Conservation (phyloP, 2,888 invertebrate genomes). For the Dioctria linearis region DNA sequence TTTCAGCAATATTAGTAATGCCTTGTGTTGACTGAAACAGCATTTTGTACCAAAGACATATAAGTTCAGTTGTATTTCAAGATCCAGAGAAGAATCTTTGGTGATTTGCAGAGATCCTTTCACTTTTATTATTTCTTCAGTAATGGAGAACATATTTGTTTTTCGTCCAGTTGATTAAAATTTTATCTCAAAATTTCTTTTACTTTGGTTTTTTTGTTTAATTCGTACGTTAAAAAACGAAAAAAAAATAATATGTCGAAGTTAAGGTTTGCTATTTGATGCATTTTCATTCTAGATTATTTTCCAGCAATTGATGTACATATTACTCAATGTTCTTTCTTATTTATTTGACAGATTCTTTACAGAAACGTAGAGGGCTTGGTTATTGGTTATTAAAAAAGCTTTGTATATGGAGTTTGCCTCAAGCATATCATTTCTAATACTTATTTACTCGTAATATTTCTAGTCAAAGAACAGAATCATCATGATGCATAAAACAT, state of each 20-base stretch:
- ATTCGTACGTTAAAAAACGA: not conserved
- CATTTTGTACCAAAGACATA: slow-evolving; percentile 15
- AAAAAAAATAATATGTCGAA: not conserved
- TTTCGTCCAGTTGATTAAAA: not conserved
- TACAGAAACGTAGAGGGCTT: too few relatives aligned
- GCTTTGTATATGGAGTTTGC: too few relatives aligned
- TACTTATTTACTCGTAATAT: too few relatives aligned
- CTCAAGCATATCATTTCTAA: too few relatives aligned
- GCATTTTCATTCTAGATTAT: not conserved
- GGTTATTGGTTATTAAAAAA: too few relatives aligned
- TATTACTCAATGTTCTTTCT: too few relatives aligned
- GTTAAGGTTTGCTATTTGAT: not conserved
- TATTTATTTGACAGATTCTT: too few relatives aligned
- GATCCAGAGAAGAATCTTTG: slow-evolving; percentile 10
- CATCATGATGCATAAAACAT: too few relatives aligned
- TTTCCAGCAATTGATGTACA: not conserved
- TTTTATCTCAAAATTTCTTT: not conserved
- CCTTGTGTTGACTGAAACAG: slow-evolving; percentile 32
- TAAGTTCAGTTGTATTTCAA: slow-evolving; percentile 44
- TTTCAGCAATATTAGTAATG: slow-evolving; percentile 47
- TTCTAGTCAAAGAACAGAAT: too few relatives aligned
- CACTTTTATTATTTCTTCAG: slow-evolving; percentile 11
- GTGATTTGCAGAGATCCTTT: not conserved
- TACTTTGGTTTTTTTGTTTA: not conserved
- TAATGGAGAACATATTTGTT: slow-evolving; percentile 12